phyloP scores from a whole-genome alignment of 2,113 vertebrate genomes.

The Tinamus guttatus region DNA sequence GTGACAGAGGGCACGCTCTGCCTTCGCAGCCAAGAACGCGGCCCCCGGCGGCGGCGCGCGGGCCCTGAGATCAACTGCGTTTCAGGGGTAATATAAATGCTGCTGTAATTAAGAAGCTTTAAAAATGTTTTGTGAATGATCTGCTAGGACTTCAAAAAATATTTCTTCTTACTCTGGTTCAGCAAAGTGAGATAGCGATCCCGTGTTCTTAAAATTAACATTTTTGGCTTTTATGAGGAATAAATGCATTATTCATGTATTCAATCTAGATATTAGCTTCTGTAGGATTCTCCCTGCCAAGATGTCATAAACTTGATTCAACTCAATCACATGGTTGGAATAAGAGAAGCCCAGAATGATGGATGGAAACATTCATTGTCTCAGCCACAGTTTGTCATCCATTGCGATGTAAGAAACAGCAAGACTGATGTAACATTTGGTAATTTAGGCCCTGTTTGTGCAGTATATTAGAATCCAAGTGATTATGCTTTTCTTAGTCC shows the following conservation, averaged over 20 bases:
- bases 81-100: not conserved
- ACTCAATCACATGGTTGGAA: conserved; percentile 3
- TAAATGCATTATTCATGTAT: conserved; percentile 15
- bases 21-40: conserved; percentile 84
- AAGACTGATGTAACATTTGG: not conserved
- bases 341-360: conserved; percentile 4
- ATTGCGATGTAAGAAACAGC: not conserved
- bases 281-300: not conserved
- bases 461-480: not conserved
- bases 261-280: not conserved
- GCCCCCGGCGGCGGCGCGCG: conserved; percentile 81
- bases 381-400: not conserved
- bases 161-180: not conserved
- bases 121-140: not conserved
- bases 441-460: conserved; percentile 35
- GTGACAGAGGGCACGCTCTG: conserved; percentile 93
- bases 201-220: not conserved
- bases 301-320: conserved; percentile 40
- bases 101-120: not conserved
- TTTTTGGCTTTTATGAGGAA: conserved; percentile 3
- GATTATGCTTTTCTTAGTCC: not conserved
- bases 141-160: not conserved
- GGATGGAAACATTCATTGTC: conserved; percentile 24
- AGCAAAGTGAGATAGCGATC: not conserved
- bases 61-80: conserved; percentile 43